Percentiles rank a stretch among this genome's conserved stretches.
Evolutionary conservation across 2,888 invertebrate genomes (phyloP).

Genomic region (Ceratothoa steindachneri): DNA sequence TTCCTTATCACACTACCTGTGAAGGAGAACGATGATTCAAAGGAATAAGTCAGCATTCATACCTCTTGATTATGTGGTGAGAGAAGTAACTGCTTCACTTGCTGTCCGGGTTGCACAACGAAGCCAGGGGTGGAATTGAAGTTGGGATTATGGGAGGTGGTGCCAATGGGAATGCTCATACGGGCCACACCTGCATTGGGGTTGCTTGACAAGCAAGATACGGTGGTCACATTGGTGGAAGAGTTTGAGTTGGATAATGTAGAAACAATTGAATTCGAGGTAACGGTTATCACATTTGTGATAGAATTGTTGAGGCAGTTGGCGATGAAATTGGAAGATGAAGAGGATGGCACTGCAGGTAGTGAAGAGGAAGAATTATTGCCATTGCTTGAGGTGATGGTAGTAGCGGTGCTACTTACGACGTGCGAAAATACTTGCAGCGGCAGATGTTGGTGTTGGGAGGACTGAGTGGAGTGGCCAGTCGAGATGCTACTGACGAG

Average conservation of each 20-base stretch:
- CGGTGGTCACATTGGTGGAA: background rate
- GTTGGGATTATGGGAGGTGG: background rate
- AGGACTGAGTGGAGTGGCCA: background rate
- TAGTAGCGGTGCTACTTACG: background rate
- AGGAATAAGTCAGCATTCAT: too few relatives aligned
- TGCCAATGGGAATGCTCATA: background rate
- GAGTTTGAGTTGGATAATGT: background rate
- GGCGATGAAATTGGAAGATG: background rate
- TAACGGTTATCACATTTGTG: background rate
- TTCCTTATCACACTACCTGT: too few relatives aligned
- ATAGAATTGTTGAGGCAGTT: background rate
- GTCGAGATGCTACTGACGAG: background rate
- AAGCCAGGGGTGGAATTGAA: background rate
- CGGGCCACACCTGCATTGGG: background rate
- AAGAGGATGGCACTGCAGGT: too few relatives aligned
- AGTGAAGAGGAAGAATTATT: too few relatives aligned
- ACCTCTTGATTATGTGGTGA: conserved; percentile 46
- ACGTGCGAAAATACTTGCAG: background rate
- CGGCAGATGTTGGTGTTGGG: background rate
- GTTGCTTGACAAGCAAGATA: background rate
- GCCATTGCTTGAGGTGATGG: too few relatives aligned
- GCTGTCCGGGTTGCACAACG: conserved; percentile 6
- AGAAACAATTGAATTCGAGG: conserved; percentile 1
- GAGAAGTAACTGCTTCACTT: conserved; percentile 31
- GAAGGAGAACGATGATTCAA: too few relatives aligned